Percentiles rank a stretch among this genome's conserved stretches.
phyloP scores from a whole-genome alignment of 2,797 vertebrate species.

The Gymnothorax reevesii region DNA sequence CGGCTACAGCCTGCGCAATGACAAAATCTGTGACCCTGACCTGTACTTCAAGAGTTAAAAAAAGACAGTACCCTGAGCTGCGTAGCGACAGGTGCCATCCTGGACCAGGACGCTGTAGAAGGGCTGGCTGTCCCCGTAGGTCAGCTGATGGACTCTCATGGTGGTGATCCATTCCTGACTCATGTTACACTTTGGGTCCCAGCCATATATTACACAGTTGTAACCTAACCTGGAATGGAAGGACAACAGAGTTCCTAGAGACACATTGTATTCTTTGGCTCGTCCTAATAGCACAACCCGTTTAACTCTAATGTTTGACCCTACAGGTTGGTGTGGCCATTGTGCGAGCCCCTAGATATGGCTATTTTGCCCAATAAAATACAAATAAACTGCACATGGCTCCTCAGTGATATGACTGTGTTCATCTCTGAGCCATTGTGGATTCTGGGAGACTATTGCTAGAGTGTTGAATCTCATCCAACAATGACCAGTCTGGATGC shows the following conservation, averaged over 20 bases:
- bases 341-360: no score
- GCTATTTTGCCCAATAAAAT: no score
- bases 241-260: background rate
- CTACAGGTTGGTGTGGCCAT: no score
- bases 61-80: conserved; percentile 83
- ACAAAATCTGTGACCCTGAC: background rate
- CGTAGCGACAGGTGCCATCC: conserved; percentile 92
- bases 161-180: conserved; percentile 96
- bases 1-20: background rate
- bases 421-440: no score
- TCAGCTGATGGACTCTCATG: conserved; percentile 92
- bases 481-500: background rate
- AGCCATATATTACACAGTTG: conserved; percentile 94
- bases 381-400: no score
- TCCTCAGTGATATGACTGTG: no score
- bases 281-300: no score
- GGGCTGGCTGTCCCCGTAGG: conserved; percentile 87
- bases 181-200: conserved; percentile 98
- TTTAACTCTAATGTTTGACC: no score
- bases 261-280: no score
- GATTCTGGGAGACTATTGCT: no score
- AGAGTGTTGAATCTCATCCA: background rate
- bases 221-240: conserved; percentile 79
- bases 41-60: background rate
- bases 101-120: conserved; percentile 97